Conservation (phyloP, 2,888 invertebrate species). For the Isotomurus palustris region DNA sequence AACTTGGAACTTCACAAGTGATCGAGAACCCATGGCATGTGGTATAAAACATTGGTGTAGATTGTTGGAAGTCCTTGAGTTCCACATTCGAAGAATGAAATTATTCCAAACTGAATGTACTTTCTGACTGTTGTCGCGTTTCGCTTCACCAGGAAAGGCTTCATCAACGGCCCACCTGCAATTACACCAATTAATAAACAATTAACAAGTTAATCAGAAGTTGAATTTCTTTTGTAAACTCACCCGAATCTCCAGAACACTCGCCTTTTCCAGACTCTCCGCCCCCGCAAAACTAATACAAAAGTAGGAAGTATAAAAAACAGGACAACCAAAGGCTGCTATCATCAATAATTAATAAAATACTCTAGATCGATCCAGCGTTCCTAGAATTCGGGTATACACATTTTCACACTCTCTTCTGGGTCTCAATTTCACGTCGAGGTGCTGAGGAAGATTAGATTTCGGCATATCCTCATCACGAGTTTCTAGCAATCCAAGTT, state of each 20-base stretch:
- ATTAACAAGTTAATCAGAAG: too few species aligned
- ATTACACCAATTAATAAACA: not conserved
- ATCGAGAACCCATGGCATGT: constrained; percentile 42
- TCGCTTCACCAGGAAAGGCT: not conserved
- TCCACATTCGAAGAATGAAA: constrained; percentile 40
- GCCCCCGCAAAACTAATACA: constrained; percentile 33
- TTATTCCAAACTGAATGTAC: constrained; percentile 34
- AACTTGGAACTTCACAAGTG: constrained; percentile 29
- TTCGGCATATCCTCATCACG: too few species aligned
- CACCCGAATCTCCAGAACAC: constrained; percentile 35
- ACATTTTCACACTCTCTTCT: constrained; percentile 28
- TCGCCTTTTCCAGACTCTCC: constrained; percentile 35
- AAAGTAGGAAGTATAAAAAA: not conserved
- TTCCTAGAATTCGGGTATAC: constrained; percentile 29
- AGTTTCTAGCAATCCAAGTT: too few species aligned
- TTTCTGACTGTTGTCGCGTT: constrained; percentile 3
- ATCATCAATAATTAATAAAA: not conserved
- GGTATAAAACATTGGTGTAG: constrained; percentile 42
- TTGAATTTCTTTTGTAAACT: constrained; percentile 32
- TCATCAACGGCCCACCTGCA: constrained; percentile 4
- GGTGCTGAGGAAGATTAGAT: constrained; percentile 18
- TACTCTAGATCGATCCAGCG: constrained; percentile 33
- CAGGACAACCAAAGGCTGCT: too few species aligned
- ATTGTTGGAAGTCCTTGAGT: constrained; percentile 38
- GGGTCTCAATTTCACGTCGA: constrained; percentile 26